Evolutionary conservation across 1,140 invertebrate genomes (phyloP), one percentile per base, ranked within the genome.

Genomic region (Drosophila arizonae): DNA sequence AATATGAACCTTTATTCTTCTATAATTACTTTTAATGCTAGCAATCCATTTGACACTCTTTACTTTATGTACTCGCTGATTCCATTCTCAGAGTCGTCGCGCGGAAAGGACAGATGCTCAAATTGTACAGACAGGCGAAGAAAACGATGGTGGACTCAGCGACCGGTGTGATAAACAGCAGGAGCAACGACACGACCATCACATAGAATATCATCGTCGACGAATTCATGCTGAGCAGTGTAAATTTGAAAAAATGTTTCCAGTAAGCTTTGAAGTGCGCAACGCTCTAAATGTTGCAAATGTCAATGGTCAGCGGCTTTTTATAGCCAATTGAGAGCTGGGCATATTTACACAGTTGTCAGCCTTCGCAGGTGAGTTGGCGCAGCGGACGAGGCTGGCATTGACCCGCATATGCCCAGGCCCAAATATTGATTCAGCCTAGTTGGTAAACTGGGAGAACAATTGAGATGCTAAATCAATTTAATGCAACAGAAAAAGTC

Each of bases 91-190:
- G 0, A 30, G 64, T 79, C 8, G 81, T 77, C 39, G 80, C 79
- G 9, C 24, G 71, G 58, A 84, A 88, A 11, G 84, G 84, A 65
- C 84, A 88, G 15, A 88, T 62, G 6, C 33, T 26, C 33, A 87
- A 60, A 1, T 79, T 70, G n/a, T 51, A 82, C 5, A 84, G 8
- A 5, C 84, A 88, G 17, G 84, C 79, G 43, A 78, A 77, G 0
- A 88, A 24, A 0, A 88, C 57, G n/a, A 81, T 15, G 0, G 85
- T 88, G 0, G 85, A 72, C 46, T 88, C 76, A 2, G 63, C 75
- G 10, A 51, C 51, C 6, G 84, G 77, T 6, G 77, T 58, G 36
- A 61, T 43, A n/a, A 66, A 54, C 9, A 89, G 4, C 30, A 88
- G 26, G 68, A 88, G 1, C 13, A 64, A 45, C 13, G 77, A 62